Evolutionary conservation across 2,113 vertebrate genomes (phyloP).

Genomic region (Vidua chalybeata): DNA sequence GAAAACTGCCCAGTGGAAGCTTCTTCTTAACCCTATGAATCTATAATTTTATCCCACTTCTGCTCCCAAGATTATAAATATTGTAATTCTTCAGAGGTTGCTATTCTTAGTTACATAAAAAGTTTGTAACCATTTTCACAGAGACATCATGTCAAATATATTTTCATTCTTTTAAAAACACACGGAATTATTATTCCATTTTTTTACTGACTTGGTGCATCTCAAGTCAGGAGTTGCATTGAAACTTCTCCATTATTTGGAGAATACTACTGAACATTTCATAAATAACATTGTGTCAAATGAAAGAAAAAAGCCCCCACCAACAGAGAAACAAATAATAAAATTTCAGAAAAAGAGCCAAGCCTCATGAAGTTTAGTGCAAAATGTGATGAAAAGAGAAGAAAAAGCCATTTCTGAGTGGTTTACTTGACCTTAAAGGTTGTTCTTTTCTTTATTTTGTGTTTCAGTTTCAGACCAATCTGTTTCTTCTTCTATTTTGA

Average conservation of each 20-base stretch:
- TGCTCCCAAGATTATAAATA: background rate
- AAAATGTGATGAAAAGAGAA: background rate
- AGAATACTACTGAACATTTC: background rate
- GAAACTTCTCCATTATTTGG: background rate
- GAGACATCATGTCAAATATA: background rate
- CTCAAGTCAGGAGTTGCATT: background rate
- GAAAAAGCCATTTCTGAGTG: background rate
- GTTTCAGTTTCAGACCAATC: background rate
- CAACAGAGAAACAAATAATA: background rate
- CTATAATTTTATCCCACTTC: background rate
- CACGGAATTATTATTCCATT: background rate
- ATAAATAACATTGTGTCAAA: background rate
- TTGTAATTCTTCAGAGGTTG: background rate
- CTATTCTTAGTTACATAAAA: background rate
- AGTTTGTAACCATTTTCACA: background rate
- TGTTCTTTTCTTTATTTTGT: background rate
- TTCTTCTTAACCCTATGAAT: background rate
- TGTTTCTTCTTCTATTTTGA: background rate
- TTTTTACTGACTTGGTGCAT: background rate
- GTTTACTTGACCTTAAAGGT: background rate
- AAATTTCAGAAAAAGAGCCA: background rate
- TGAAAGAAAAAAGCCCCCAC: background rate
- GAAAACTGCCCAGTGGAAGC: background rate
- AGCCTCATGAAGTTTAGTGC: background rate
- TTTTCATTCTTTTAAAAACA: background rate